A percentile compares a stretch with the other conserved stretches of the same genome.
phyloP scores from a whole-genome alignment of 2,797 vertebrate species.

The Antennarius maculatus region DNA sequence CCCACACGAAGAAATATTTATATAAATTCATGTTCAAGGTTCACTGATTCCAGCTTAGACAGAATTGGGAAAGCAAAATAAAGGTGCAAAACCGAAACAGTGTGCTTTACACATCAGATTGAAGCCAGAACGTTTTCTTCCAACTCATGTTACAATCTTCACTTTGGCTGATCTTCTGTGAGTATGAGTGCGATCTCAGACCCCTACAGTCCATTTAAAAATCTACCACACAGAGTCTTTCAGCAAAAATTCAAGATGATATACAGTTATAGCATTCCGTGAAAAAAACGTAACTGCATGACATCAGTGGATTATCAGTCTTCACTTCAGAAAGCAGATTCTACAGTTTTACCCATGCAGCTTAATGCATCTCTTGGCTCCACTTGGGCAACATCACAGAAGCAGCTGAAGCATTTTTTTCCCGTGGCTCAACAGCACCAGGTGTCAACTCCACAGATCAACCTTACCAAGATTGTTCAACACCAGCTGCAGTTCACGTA shows the following conservation, averaged over 20 bases:
- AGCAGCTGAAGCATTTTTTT: constrained; percentile 66
- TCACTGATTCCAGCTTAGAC: constrained; percentile 40
- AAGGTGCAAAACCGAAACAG: constrained; percentile 24
- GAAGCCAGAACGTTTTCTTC: constrained; percentile 16
- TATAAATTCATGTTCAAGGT: constrained; percentile 38
- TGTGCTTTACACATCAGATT: constrained; percentile 7
- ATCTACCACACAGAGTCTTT: not conserved
- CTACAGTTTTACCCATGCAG: constrained; percentile 30
- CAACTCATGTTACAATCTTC: not conserved
- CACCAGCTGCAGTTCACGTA: constrained; percentile 61
- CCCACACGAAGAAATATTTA: constrained; percentile 27
- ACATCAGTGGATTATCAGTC: constrained; percentile 50
- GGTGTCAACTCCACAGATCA: constrained; percentile 54
- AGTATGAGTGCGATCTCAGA: constrained; percentile 20
- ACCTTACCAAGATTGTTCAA: constrained; percentile 16
- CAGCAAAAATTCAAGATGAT: constrained; percentile 36
- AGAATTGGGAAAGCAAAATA: constrained; percentile 35
- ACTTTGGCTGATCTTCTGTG: constrained; percentile 6
- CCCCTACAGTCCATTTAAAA: constrained; percentile 8
- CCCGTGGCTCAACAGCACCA: constrained; percentile 52
- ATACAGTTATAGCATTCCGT: constrained; percentile 42
- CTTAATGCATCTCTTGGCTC: constrained; percentile 39
- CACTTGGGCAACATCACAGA: constrained; percentile 53
- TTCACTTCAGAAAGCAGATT: constrained; percentile 57
- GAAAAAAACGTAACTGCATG: constrained; percentile 31